phyloP scores from a whole-genome alignment of 2,113 vertebrate species.

The Sylvilagus bachmani region DNA sequence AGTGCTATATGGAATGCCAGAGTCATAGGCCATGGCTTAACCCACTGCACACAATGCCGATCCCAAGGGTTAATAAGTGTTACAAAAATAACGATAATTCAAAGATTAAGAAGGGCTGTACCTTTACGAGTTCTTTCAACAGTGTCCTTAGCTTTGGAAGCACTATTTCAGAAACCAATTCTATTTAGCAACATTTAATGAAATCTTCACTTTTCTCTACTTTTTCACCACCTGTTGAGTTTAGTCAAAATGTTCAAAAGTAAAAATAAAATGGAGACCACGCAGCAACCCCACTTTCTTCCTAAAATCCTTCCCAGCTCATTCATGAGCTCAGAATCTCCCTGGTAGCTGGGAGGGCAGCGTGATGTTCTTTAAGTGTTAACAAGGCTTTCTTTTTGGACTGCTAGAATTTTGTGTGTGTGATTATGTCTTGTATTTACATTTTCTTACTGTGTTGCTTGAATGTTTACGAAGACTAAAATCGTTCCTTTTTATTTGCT shows the following conservation, averaged over 20 bases:
- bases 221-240: conserved; percentile 55
- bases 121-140: neutral
- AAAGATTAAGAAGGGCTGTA: neutral
- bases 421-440: neutral
- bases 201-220: conserved; percentile 33
- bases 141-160: conserved; percentile 33
- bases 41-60: no score
- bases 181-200: conserved; percentile 43
- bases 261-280: conserved; percentile 47
- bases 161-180: conserved; percentile 19
- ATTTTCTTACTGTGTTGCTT: neutral
- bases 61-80: neutral
- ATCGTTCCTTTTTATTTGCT: neutral
- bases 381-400: neutral
- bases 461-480: conserved; percentile 39
- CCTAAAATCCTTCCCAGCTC: neutral
- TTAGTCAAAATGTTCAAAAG: conserved; percentile 58
- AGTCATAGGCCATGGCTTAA: no score
- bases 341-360: neutral
- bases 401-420: neutral
- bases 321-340: conserved; percentile 29
- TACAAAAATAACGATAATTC: neutral
- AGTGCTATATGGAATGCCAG: no score
- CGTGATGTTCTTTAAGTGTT: neutral
- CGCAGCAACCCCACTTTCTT: neutral